Percentiles rank a stretch among this genome's conserved stretches.
These are phyloP conservation scores for Lepidocyrtinus sp. DNA, from an alignment of 2,888 invertebrate genomes.

Conservation along the genomic window DNA sequence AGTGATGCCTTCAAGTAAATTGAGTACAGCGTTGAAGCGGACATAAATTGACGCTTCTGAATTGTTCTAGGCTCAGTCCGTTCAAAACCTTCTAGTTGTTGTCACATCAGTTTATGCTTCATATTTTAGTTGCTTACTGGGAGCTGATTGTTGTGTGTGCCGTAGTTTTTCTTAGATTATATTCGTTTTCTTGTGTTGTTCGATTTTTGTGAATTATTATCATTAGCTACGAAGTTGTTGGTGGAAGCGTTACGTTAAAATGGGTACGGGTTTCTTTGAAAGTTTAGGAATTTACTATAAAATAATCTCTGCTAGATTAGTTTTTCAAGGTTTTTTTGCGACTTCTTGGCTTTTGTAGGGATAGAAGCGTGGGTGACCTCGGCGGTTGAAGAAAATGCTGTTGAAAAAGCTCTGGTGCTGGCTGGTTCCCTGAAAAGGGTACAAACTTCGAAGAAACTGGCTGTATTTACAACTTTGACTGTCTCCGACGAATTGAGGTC, in stretches of 20 bases:
- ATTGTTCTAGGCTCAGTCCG: background rate
- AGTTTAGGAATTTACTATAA: background rate
- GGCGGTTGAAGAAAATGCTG: slow-evolving; percentile 34
- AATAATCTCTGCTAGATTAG: background rate
- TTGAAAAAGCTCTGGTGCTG: slow-evolving; percentile 43
- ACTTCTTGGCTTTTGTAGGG: background rate
- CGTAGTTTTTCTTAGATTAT: no score
- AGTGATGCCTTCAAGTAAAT: background rate
- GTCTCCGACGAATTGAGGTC: slow-evolving; percentile 52
- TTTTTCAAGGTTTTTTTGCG: background rate
- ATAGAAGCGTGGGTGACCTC: slow-evolving; percentile 52
- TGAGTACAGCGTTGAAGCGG: background rate
- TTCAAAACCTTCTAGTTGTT: background rate
- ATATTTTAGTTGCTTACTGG: background rate
- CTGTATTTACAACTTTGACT: slow-evolving; percentile 30
- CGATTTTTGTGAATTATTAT: background rate
- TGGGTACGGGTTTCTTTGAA: background rate
- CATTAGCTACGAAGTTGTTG: background rate
- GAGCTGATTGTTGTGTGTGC: background rate
- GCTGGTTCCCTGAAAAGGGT: slow-evolving; percentile 43
- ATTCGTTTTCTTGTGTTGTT: background rate
- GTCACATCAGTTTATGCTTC: background rate
- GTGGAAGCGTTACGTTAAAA: slow-evolving; percentile 67
- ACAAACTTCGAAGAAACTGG: slow-evolving; percentile 45
- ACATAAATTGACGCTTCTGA: background rate